Evolutionary conservation across 1,140 invertebrate genomes (phyloP).

Genomic region (Augochlora pura): DNA sequence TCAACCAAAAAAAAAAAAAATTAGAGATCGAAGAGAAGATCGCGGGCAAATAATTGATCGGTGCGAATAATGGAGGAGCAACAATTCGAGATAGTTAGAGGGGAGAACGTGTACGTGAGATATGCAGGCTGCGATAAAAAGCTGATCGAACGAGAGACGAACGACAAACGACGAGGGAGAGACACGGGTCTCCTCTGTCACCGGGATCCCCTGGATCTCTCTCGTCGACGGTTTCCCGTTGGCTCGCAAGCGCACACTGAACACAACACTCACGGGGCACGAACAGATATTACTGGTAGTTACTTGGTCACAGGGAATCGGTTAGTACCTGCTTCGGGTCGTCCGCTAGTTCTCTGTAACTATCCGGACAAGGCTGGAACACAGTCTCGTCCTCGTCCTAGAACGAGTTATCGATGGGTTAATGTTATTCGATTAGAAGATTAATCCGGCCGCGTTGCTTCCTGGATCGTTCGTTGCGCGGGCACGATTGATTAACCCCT

Average conservation of each 20-base stretch:
- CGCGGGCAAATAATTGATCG: not conserved
- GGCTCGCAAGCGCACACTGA: not conserved
- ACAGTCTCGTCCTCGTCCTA: conserved; percentile 71
- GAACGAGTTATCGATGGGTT: conserved; percentile 33
- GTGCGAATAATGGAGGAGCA: not conserved
- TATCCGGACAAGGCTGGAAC: conserved; percentile 79
- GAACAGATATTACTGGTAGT: conserved; percentile 16
- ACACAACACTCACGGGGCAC: conserved; percentile 10
- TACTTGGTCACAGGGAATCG: conserved; percentile 48
- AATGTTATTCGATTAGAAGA: not conserved
- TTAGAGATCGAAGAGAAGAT: no score
- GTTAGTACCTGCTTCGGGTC: conserved; percentile 79
- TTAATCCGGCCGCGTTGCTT: not conserved
- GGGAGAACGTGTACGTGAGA: not conserved
- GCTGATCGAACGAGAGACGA: conserved; percentile 12
- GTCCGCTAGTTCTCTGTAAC: conserved; percentile 79
- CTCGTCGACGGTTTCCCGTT: not conserved
- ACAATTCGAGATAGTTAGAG: not conserved
- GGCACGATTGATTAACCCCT: no score
- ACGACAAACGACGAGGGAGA: not conserved
- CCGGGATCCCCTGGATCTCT: not conserved
- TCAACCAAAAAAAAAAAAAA: conserved; percentile 38
- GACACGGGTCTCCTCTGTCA: not conserved
- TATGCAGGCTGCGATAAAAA: not conserved
- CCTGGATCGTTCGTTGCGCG: not conserved